Percentiles rank a stretch among this genome's conserved stretches.
Conservation (phyloP, 1,140 invertebrate genomes). For the Magallana ariakensis region DNA sequence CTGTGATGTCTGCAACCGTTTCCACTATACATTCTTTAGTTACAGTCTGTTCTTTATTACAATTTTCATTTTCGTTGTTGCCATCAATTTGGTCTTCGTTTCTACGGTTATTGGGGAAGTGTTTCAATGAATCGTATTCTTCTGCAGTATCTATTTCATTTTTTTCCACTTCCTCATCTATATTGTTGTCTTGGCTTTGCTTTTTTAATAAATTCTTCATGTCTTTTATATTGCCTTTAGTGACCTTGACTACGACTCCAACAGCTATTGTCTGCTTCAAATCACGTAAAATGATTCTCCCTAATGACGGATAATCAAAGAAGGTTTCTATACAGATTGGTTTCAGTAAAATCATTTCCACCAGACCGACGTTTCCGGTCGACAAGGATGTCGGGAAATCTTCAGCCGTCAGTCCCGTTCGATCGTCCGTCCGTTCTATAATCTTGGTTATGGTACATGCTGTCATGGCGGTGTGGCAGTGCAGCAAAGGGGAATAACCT, state of each 20-base stretch:
- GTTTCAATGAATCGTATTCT: background rate
- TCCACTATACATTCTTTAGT: background rate
- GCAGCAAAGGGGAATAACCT: constrained; percentile 97
- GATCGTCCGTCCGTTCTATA: constrained; percentile 97
- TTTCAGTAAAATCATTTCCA: constrained; percentile 94
- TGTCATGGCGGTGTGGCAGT: constrained; percentile 98
- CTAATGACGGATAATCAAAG: constrained; percentile 97
- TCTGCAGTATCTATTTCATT: background rate
- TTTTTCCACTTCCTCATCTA: background rate
- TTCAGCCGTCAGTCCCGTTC: constrained; percentile 86
- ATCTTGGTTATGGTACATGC: constrained; percentile 98
- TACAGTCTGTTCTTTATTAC: background rate
- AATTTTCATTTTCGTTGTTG: background rate
- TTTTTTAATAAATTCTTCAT: constrained; percentile 25
- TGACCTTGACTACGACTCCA: constrained; percentile 87
- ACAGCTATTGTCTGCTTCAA: constrained; percentile 99
- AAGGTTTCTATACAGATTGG: constrained; percentile 98
- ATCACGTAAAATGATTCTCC: constrained; percentile 98
- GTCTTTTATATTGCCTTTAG: constrained; percentile 21
- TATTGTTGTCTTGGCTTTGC: background rate
- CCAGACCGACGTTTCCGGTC: constrained; percentile 94
- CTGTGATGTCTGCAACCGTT: background rate
- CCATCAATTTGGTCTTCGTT: background rate
- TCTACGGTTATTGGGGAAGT: background rate
- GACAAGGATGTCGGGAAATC: constrained; percentile 87